Base-by-base conservation (phyloP, 2,888 invertebrate genomes). In the Smittia aterrima region DNA sequence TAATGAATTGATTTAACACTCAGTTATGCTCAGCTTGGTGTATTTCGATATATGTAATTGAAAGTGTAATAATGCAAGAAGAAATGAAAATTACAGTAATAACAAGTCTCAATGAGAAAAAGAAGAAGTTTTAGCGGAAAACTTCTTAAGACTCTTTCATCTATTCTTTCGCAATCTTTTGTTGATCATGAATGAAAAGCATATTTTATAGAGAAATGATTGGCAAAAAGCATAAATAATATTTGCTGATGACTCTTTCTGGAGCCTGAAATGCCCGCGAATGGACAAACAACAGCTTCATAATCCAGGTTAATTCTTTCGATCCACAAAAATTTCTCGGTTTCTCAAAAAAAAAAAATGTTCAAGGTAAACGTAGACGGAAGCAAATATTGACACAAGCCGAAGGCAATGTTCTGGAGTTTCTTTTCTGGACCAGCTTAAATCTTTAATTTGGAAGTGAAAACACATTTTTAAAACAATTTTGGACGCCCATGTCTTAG, bases 1-100 rank as follows among this genome's bases (percentile, higher is more conserved):
- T 70, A 70, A 70, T 70, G 70, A 54, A 70, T 70, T 70, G 70
- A 53, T 68, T 70, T 70, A 70, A 54, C 70, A 70, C 54, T 70
- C 41, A 11, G 70, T 70, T 70, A 70, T 70, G 70, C 70, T 70
- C 41, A 13, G 58, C n/a, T 32, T 70, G 70, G 53, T 27, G 16
- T 47, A 20, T 32, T 18, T 32, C 40, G 47, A 68, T 47, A 41
- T 54, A 70, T 70, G 53, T 70, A 70, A 70, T 70, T 66, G 66
- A 66, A 66, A 66, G 66, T 66, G 38, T 66, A 66, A 66, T 70
- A 70, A 32, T 70, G 70, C 64, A 27, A 64, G 64, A 58, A 64
- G 64, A 64, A 64, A 64, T 9, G 25, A 27, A 58, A 64, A 64
- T 70, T 70, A 70, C 53, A 70, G 32, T 70, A 70, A 70, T 70